phyloP scores from a whole-genome alignment of 2,888 invertebrate genomes.

The Boloria selene region DNA sequence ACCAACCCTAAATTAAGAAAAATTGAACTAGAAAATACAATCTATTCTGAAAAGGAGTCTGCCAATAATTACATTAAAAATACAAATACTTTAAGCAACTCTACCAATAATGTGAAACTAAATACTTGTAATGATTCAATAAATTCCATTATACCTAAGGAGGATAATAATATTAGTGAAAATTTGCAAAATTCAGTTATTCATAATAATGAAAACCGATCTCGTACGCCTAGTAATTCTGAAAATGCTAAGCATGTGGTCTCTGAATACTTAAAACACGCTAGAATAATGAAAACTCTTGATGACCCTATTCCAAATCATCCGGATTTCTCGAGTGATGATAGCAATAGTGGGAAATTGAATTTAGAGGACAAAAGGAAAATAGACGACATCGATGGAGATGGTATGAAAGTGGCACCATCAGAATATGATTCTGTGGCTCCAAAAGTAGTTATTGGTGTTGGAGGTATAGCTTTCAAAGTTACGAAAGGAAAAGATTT shows the following conservation, averaged over 20 bases:
- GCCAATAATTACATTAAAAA: slow-evolving; percentile 30
- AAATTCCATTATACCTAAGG: slow-evolving; percentile 47
- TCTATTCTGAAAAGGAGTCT: slow-evolving; percentile 53
- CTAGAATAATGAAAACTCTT: slow-evolving; percentile 71
- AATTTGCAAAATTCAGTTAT: slow-evolving; percentile 43
- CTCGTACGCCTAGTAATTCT: slow-evolving; percentile 60
- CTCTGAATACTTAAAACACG: slow-evolving; percentile 85
- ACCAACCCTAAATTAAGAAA: slow-evolving; percentile 66
- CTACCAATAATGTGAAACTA: slow-evolving; percentile 45
- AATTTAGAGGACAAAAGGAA: slow-evolving; percentile 61
- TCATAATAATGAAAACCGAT: slow-evolving; percentile 51
- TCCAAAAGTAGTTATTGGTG: slow-evolving; percentile 84
- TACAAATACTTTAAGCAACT: slow-evolving; percentile 15
- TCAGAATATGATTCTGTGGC: slow-evolving; percentile 77
- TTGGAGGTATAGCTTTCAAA: slow-evolving; percentile 84
- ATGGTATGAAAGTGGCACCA: slow-evolving; percentile 59
- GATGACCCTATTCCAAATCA: slow-evolving; percentile 62
- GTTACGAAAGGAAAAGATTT: slow-evolving; percentile 80
- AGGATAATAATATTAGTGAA: slow-evolving; percentile 45
- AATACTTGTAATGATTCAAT: slow-evolving; percentile 46
- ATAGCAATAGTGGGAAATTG: slow-evolving; percentile 53
- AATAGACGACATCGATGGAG: slow-evolving; percentile 61
- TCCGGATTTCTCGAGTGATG: slow-evolving; percentile 59
- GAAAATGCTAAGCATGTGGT: slow-evolving; percentile 86
- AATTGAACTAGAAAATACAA: slow-evolving; percentile 61